These are phyloP conservation scores for Semotilus atromaculatus DNA, from an alignment of 2,797 vertebrate species.

Conservation along the genomic window DNA sequence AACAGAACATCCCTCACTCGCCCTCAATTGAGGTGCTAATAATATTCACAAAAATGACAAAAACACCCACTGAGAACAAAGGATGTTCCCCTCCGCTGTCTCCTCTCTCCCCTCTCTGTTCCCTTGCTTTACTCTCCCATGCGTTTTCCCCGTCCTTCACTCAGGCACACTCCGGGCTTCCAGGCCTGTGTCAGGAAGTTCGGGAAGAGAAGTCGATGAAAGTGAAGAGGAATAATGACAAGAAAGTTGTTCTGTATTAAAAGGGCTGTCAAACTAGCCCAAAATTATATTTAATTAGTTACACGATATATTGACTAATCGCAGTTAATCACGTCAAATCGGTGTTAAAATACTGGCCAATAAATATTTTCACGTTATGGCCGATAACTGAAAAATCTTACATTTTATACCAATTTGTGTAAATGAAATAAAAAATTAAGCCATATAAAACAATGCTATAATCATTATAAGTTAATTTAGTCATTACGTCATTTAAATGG, in stretches of 20 bases:
- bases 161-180: conserved; percentile 46
- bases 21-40: conserved; percentile 59
- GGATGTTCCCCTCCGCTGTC: conserved; percentile 28
- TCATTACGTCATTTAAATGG: not conserved
- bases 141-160: conserved; percentile 55
- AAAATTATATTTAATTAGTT: conserved; percentile 13
- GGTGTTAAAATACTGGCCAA: not conserved
- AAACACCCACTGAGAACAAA: conserved; percentile 55
- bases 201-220: conserved; percentile 42
- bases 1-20: conserved; percentile 45
- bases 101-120: conserved; percentile 38
- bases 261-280: not conserved
- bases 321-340: not conserved
- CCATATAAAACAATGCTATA: not conserved
- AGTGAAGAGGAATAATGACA: conserved; percentile 33
- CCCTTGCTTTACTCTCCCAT: conserved; percentile 46
- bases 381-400: not conserved
- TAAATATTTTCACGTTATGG: not conserved
- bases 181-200: conserved; percentile 41
- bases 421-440: not conserved
- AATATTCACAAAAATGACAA: conserved; percentile 55
- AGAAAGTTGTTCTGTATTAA: conserved; percentile 12
- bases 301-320: not conserved
- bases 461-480: not conserved
- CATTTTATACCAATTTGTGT: not conserved